phyloP scores from a whole-genome alignment of 1,140 invertebrate genomes.

The Danaus plexippus region DNA sequence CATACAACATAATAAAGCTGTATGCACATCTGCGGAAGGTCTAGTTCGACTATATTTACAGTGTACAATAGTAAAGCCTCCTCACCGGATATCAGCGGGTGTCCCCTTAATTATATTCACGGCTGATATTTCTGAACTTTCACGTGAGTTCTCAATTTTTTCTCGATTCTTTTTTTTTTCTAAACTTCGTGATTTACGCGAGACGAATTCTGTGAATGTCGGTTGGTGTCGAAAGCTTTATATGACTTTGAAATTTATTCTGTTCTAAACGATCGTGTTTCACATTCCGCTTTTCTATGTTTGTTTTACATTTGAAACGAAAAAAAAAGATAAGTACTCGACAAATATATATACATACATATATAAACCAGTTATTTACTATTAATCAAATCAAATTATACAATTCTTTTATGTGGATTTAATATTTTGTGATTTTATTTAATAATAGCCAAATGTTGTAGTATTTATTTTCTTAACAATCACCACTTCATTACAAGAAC shows the following conservation, averaged over 20 bases:
- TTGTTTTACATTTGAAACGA: constrained; percentile 6
- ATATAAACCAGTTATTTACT: too few species aligned
- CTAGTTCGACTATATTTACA: constrained; percentile 7
- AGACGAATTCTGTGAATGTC: constrained; percentile 52
- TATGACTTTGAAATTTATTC: constrained; percentile 57
- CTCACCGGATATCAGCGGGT: constrained; percentile 62
- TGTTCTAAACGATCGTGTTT: constrained; percentile 53
- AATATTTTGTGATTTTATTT: too few species aligned
- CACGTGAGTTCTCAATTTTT: constrained; percentile 68
- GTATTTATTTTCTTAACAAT: too few species aligned
- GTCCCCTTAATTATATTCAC: constrained; percentile 69
- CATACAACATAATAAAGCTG: too few species aligned
- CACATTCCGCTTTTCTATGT: constrained; percentile 1
- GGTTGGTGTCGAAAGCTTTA: constrained; percentile 65
- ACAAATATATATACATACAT: too few species aligned
- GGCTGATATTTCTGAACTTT: constrained; percentile 68
- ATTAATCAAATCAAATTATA: too few species aligned
- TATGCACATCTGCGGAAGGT: neutral
- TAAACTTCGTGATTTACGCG: constrained; percentile 66
- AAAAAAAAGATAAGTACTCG: neutral
- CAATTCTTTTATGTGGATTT: too few species aligned
- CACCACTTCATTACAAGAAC: too few species aligned
- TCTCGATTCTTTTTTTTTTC: constrained; percentile 51
- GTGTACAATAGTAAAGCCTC: constrained; percentile 34
- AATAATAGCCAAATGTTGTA: too few species aligned